Percentiles rank a stretch among this genome's conserved stretches.
These are phyloP conservation scores for Eira barbara DNA, from an alignment of 2,113 vertebrate species.

Conservation along the genomic window DNA sequence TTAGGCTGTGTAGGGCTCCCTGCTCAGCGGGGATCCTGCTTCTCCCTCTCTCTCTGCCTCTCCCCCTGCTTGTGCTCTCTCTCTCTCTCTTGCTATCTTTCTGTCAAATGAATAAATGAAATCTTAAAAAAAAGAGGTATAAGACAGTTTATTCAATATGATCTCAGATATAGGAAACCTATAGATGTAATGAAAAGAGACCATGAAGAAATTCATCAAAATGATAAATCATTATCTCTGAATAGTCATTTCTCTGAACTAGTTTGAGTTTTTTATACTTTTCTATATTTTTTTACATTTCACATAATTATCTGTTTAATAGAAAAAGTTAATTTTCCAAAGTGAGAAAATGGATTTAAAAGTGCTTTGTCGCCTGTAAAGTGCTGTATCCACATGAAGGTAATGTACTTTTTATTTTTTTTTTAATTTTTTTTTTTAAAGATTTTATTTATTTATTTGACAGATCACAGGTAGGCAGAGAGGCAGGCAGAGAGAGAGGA, in stretches of 20 bases:
- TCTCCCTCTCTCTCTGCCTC: too few species aligned
- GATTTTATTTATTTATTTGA: too few species aligned
- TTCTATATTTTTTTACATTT: not conserved
- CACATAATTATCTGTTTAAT: not conserved
- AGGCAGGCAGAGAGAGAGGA: too few species aligned
- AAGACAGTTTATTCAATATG: not conserved
- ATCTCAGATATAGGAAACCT: not conserved
- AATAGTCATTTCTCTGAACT: not conserved
- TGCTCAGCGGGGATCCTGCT: not conserved
- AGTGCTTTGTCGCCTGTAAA: not conserved
- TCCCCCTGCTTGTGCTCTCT: too few species aligned
- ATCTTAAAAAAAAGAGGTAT: not conserved
- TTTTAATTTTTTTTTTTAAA: too few species aligned
- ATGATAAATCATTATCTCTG: not conserved
- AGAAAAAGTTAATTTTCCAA: not conserved
- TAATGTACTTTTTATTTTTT: not conserved
- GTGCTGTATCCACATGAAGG: not conserved
- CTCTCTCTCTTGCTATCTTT: too few species aligned
- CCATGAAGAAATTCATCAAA: not conserved
- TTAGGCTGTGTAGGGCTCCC: not conserved
- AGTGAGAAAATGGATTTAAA: not conserved
- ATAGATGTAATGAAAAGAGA: not conserved
- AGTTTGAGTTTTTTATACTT: not conserved
- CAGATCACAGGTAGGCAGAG: too few species aligned
- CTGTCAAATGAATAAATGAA: too few species aligned